Evolutionary conservation across 2,113 vertebrate species (phyloP), one percentile per base, ranked within the genome.

Genomic region (Lepus europaeus): DNA sequence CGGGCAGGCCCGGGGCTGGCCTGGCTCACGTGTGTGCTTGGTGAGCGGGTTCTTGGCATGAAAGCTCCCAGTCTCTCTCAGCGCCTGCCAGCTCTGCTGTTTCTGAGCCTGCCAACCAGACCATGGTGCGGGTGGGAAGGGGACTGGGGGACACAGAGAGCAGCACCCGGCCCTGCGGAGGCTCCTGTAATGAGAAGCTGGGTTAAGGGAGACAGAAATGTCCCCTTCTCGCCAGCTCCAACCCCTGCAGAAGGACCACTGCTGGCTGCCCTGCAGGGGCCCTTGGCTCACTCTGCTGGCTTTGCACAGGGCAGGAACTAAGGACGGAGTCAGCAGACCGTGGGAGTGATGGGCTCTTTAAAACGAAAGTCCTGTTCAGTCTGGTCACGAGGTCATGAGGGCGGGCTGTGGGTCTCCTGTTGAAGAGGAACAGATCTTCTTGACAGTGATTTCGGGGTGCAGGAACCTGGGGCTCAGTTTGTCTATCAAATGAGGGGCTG

Each of bases 131-230:
- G 25, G 69, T 66, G 45, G 31, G 33, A 61, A 64, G n/a, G 68
- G 16, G 13, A 9, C 66, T 64, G 36, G 12, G 29, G 51, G 29
- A 53, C 59, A 51, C 29, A 64, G n/a, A 92, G 1, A 31, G 33
- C 31, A 59, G 88, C 11, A 31, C 16, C 29, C 25, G 27, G 53
- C 56, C 39, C 51, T 56, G 64, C 85, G 72, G n/a, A 84, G 68
- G 33, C 3, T 0, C 39, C 64, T 74, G 10, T 66, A 33, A 11
- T 6, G 31, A 87, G 63, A 29, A 56, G 19, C 66, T 56, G 64
- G 64, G 76, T 85, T 96, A 63, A 83, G 93, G 74, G 72, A 51
- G 33, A 25, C 53, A 77, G 66, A 81, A 36, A 72, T 39, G 81
- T 92, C 7, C 51, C 45, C 72, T 36, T 45, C 51, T 31, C 19